Conservation (phyloP, 1,140 invertebrate species). For the Microplitis mediator region DNA sequence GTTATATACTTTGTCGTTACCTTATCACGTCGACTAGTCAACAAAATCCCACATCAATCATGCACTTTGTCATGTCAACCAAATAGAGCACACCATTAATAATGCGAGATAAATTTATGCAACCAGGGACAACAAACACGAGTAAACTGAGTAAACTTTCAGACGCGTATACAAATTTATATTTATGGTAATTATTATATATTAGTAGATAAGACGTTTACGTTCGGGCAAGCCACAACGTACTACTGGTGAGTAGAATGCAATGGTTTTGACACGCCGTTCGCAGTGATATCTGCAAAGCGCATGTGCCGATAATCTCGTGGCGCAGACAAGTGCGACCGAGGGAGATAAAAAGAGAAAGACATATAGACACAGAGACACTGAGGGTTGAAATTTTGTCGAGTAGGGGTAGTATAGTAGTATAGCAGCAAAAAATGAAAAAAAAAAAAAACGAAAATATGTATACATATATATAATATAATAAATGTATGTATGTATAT, state of each 20-base stretch:
- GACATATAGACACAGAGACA: background rate
- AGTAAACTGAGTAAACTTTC: background rate
- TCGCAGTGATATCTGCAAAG: conserved; percentile 43
- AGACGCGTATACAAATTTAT: background rate
- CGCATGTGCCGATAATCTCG: conserved; percentile 59
- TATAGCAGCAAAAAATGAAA: background rate
- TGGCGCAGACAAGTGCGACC: conserved; percentile 30
- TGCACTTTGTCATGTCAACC: too few species aligned
- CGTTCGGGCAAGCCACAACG: conserved; percentile 43
- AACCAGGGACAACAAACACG: too few species aligned
- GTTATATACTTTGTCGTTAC: too few species aligned
- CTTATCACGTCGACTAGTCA: too few species aligned
- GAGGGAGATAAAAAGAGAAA: conserved; percentile 1
- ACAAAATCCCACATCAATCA: too few species aligned
- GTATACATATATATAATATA: background rate
- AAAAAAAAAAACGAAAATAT: background rate
- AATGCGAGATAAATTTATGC: too few species aligned
- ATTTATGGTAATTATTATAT: background rate
- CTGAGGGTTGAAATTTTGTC: too few species aligned
- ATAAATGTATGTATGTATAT: background rate
- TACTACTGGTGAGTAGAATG: conserved; percentile 47
- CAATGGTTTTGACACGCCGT: conserved; percentile 57
- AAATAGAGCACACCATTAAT: too few species aligned
- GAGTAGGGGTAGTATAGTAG: background rate
- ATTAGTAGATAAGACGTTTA: conserved; percentile 9